phyloP scores from a whole-genome alignment of 2,113 vertebrate species.

The Pituophis catenifer region DNA sequence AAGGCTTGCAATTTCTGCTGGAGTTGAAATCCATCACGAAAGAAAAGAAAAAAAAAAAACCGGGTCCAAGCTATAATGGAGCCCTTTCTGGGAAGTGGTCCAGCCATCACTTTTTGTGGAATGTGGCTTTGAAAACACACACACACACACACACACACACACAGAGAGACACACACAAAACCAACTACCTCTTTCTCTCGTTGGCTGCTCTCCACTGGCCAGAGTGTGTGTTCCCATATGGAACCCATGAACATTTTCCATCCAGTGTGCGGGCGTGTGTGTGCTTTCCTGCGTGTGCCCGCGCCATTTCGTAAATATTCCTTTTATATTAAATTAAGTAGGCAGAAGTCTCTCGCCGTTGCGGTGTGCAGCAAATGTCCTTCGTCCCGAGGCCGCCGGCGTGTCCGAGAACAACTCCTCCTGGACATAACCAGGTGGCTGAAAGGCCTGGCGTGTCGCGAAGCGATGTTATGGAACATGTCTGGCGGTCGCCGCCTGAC shows the following conservation, averaged over 20 bases:
- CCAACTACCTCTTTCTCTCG: slow-evolving; percentile 58
- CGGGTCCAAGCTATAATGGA: slow-evolving; percentile 59
- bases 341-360: not conserved
- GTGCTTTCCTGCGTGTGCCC: not conserved
- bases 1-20: slow-evolving; percentile 30
- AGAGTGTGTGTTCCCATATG: slow-evolving; percentile 59
- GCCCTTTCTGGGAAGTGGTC: slow-evolving; percentile 64
- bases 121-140: slow-evolving; percentile 19
- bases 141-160: not conserved
- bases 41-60: slow-evolving; percentile 59
- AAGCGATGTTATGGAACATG: slow-evolving; percentile 59
- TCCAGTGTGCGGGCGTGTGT: slow-evolving; percentile 50
- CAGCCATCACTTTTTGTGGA: slow-evolving; percentile 61
- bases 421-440: slow-evolving; percentile 54
- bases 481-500: slow-evolving; percentile 64
- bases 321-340: slow-evolving; percentile 57
- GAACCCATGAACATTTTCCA: slow-evolving; percentile 72
- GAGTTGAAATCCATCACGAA: slow-evolving; percentile 48
- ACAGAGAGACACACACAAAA: not conserved
- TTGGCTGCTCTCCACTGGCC: slow-evolving; percentile 62
- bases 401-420: slow-evolving; percentile 42
- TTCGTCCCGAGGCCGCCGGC: slow-evolving; percentile 30
- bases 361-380: not conserved
- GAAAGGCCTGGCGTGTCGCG: slow-evolving; percentile 54
- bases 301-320: not conserved